Conservation (phyloP, 2,113 vertebrate species). For the Uria lomvia region DNA sequence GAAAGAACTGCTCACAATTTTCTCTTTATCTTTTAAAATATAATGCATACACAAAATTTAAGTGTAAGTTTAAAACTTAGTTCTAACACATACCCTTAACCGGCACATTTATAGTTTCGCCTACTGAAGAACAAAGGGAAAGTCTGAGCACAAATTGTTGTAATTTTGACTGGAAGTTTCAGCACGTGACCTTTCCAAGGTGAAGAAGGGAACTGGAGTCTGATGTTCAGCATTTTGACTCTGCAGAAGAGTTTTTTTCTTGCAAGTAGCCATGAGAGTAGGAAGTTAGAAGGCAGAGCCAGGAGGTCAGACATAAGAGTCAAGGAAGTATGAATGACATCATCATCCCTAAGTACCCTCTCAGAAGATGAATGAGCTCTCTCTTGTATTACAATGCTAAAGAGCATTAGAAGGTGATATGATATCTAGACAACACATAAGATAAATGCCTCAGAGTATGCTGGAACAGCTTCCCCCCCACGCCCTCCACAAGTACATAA, state of each 20-base stretch:
- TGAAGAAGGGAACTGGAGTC: background rate
- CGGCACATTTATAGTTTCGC: background rate
- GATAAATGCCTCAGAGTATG: conserved; percentile 62
- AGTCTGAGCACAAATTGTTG: background rate
- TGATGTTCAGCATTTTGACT: conserved; percentile 14
- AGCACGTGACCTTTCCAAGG: background rate
- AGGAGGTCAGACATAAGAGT: conserved; percentile 57
- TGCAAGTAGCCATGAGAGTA: conserved; percentile 43
- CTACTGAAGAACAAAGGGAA: background rate
- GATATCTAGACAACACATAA: conserved; percentile 72
- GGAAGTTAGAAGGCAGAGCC: conserved; percentile 52
- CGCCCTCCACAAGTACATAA: conserved; percentile 35
- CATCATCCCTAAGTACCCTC: conserved; percentile 71
- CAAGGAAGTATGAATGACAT: conserved; percentile 79
- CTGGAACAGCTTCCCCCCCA: conserved; percentile 34
- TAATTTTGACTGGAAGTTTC: background rate
- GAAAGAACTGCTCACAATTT: background rate
- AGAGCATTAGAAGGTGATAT: conserved; percentile 80
- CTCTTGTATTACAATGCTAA: conserved; percentile 76
- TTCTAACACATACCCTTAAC: background rate
- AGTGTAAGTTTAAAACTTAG: background rate
- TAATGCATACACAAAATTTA: background rate
- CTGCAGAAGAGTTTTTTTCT: background rate
- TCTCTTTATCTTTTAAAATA: background rate
- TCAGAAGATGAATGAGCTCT: conserved; percentile 68